Evolutionary conservation across 1,140 invertebrate species (phyloP).

Genomic region (Drosophila takahashii): DNA sequence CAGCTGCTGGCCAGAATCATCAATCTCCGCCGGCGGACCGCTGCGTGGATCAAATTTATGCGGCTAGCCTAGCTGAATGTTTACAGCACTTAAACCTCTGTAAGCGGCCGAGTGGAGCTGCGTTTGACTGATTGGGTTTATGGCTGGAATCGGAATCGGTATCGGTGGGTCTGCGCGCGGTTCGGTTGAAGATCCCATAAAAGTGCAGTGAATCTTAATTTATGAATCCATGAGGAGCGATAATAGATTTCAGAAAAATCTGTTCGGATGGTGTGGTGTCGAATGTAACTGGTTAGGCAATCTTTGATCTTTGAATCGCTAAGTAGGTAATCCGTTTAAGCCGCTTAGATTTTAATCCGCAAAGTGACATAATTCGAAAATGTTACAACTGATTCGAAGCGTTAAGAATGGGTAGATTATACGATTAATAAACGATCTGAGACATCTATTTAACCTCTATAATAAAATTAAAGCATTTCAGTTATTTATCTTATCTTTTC

Average conservation of each 20-base stretch:
- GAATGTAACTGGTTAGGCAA: constrained; percentile 22
- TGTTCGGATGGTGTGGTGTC: constrained; percentile 3
- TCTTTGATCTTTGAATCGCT: background rate
- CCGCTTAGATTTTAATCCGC: background rate
- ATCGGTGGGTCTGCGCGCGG: background rate
- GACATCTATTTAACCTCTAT: too few relatives aligned
- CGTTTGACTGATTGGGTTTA: constrained; percentile 35
- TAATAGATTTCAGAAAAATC: constrained; percentile 19
- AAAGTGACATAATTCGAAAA: constrained; percentile 2
- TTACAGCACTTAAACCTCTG: constrained; percentile 39
- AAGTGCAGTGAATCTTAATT: constrained; percentile 36
- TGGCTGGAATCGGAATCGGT: constrained; percentile 9
- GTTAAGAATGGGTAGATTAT: background rate
- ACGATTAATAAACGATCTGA: background rate
- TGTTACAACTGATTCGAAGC: background rate
- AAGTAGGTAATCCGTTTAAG: constrained; percentile 3
- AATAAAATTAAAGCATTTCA: background rate
- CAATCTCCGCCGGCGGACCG: constrained; percentile 55
- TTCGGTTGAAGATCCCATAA: constrained; percentile 25
- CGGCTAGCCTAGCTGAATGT: constrained; percentile 26
- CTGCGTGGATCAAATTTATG: constrained; percentile 64
- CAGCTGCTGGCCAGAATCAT: constrained; percentile 66
- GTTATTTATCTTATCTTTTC: background rate
- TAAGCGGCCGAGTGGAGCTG: constrained; percentile 11
- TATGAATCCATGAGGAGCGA: constrained; percentile 23